Evolutionary conservation across 2,797 vertebrate species (phyloP), one percentile per base, ranked within the genome.

Genomic region (Chelidonichthys spinosus): DNA sequence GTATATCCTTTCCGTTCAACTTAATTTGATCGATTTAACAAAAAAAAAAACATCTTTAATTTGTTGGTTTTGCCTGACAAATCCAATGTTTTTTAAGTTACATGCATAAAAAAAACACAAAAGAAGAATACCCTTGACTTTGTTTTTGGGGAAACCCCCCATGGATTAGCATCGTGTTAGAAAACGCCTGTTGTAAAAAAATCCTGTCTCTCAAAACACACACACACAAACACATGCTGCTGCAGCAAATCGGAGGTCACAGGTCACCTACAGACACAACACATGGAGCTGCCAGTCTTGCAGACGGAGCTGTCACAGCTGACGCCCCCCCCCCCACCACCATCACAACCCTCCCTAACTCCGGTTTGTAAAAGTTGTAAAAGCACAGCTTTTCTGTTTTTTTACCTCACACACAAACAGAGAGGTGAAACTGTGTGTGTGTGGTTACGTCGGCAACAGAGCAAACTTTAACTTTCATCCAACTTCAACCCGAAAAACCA

Each of bases 241-340:
- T 25, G 68, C 76, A 74, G 81, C 82, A 85, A 43, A 79, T 85
- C 72, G 64, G 62, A 60, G 90, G 89, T 94, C 87, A 87, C 39
- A 85, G 88, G 89, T 92, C 87, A 81, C 58, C 59, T 10, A 15
- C 62, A 11, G 17, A 81, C 71, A n/a, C 46, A 74, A 74, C 93
- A 93, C 85, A 89, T 85, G 87, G 87, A 70, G 8, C 86, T 86
- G 89, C 82, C 90, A 85, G 66, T 92, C 90, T 72, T 6, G 17
- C 8, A 72, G 78, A 80, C 63, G 47, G 81, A 81, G 54, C 63
- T 40, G 77, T 82, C 85, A 69, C 87, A 87, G 89, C 85, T 78
- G 79, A 82, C 82, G 13, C 39, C 40, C 0, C 37, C 43, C 60
- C 8, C 53, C 36, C 18, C 53, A 8, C 15, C n/a, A 0, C 37